phyloP scores from a whole-genome alignment of 1,140 invertebrate species.

The Carposina sasakii region DNA sequence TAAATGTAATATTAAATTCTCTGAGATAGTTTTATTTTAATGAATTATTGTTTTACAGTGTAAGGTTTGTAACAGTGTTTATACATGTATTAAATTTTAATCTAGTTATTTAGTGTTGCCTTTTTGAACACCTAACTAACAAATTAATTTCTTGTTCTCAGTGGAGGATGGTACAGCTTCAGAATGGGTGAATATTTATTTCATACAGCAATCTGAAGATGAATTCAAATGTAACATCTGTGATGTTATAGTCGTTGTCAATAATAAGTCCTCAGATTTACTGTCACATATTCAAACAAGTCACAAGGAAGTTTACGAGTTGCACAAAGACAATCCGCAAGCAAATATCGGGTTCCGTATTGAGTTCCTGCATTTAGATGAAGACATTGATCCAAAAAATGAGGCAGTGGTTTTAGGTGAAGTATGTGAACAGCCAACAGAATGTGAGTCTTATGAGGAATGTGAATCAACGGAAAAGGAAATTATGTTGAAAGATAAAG shows the following conservation, averaged over 20 bases:
- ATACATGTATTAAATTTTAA: background rate
- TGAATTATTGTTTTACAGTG: background rate
- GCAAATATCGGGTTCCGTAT: conserved; percentile 50
- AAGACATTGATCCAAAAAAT: conserved; percentile 33
- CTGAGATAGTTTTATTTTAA: background rate
- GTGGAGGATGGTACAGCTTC: too few relatives aligned
- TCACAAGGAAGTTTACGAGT: conserved; percentile 48
- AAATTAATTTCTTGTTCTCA: too few relatives aligned
- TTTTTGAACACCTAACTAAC: background rate
- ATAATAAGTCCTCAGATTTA: conserved; percentile 34
- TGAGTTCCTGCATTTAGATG: conserved; percentile 57
- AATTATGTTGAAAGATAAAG: conserved; percentile 22
- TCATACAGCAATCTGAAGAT: conserved; percentile 26
- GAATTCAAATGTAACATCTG: conserved; percentile 55
- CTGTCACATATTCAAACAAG: conserved; percentile 37
- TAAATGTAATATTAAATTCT: too few relatives aligned
- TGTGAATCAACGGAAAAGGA: too few relatives aligned
- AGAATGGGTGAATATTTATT: conserved; percentile 55
- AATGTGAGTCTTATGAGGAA: too few relatives aligned
- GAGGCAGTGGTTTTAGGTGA: conserved; percentile 44
- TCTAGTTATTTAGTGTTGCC: background rate
- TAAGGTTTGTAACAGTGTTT: background rate
- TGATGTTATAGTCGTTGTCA: conserved; percentile 24
- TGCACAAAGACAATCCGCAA: conserved; percentile 46
- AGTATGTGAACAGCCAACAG: conserved; percentile 42